Evolutionary conservation across 2,113 vertebrate genomes (phyloP), one percentile per base, ranked within the genome.

Genomic region (Oenanthe melanoleuca): DNA sequence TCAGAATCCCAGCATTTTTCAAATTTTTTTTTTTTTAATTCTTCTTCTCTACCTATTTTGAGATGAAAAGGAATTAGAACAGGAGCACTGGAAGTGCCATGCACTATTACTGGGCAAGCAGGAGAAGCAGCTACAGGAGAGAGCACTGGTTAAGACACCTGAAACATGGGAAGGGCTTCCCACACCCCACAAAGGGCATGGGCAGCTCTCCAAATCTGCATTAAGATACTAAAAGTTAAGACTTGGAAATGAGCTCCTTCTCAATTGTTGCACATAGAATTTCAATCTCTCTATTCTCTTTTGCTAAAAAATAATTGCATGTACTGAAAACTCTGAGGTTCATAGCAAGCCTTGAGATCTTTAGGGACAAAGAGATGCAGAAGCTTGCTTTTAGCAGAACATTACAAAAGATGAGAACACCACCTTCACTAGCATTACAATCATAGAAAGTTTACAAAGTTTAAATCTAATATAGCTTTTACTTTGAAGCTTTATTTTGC

Each of bases 111-210:
- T 3, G 12, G 15, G 14, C 5, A 64, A 66, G 63, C 19, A 67
- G 49, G 8, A 85, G 67, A 61, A 64, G 24, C 11, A 47, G 20
- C 6, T 53, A 11, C 2, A 1, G 24, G 14, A 57, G 21, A 52
- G 6, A 45, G 22, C 4, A 4, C 28, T 10, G 10, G 9, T 10
- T 37, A 15, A 77, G 33, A 34, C 24, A 69, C 8, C 60, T 26
- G 14, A 47, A 53, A 8, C 12, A 9, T n/a, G 29, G 31, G 20
- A 59, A 63, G 9, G 14, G 29, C 5, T 84, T 71, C 44, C 57
- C 56, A 66, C 0, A 1, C 5, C 17, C 60, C 49, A 11, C 2
- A 38, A 22, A 61, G 66, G 15, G 8, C 1, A 15, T 8, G 12
- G 5, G 31, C 26, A 74, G 1, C 2, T 59, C 42, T 59, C 47